A percentile compares a stretch with the other conserved stretches of the same genome.
Evolutionary conservation across 2,113 vertebrate species (phyloP).

Genomic region (Balaenoptera acutorostrata): DNA sequence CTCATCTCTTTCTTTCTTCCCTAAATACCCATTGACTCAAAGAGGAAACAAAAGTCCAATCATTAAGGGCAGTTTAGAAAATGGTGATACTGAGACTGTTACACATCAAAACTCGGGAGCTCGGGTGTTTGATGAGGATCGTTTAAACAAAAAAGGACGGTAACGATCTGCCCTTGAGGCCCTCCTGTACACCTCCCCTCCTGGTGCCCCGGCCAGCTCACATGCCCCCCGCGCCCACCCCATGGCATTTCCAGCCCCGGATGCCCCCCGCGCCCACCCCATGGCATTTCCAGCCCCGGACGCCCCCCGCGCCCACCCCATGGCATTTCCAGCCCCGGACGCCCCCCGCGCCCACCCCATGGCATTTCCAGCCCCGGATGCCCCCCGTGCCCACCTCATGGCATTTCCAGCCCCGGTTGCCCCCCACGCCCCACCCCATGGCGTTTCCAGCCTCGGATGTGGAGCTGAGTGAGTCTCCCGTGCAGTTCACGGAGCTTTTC

Average conservation of each 20-base stretch:
- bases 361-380: no score
- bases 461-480: background rate
- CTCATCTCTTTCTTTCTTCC: background rate
- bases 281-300: no score
- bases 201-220: accelerated
- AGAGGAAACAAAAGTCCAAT: background rate
- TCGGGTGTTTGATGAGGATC: background rate
- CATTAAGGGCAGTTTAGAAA: background rate
- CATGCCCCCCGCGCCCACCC: background rate
- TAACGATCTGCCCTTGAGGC: accelerated
- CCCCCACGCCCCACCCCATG: background rate
- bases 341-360: no score
- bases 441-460: accelerated
- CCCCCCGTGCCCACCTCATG: no score
- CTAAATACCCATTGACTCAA: background rate
- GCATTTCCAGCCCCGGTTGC: background rate
- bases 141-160: background rate
- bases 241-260: background rate
- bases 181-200: accelerated
- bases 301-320: no score
- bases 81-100: background rate
- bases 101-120: background rate
- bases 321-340: no score
- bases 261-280: no score
- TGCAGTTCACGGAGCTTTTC: no score